Base-by-base conservation (phyloP, 2,888 invertebrate genomes). In the Tetropium fuscum region DNA sequence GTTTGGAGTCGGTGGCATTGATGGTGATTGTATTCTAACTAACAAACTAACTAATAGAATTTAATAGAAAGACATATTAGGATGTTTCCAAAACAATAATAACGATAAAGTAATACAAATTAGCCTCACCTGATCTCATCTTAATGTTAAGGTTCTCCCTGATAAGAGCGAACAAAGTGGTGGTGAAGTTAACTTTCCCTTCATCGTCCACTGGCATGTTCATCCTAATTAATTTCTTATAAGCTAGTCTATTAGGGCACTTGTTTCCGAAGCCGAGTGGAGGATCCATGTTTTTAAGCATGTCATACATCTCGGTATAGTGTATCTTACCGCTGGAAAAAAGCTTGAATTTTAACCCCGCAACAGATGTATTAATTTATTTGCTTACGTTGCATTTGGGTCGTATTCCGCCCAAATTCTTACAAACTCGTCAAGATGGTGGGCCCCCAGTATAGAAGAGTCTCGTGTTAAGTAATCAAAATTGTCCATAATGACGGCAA, bases 401-500 rank as follows among this genome's bases (percentile, higher is more conserved):
- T 99, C 99, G 84, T 98, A 98, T 84, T 99, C 99, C 59, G 98
- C 98, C 99, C 99, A 99, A 84, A 98, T 98, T 80, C 99, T 88
- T 76, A 97, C 97, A 85, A 97, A 99, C 86, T 99, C 99, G 84
- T 99, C 99, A 80, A 99, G 90, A 87, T 99, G 99, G 90, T 99
- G 99, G 74, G 99, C 99, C 64, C 99, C 99, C 82, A 99, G 88
- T 83, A 99, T 99, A 80, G 98, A 98, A 74, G 98, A 98, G 86
- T 99, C 99, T 83, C 99, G 88, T 64, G 99, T 99, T 80, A 99
- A 86, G 85, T 99, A 99, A 87, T 99, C 99, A 83, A 99, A 99
- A 86, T 99, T 99, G 87, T 99, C 99, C 99, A 99, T 99, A 84
- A 99, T 99, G 83, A 99, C 99, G 80, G 99, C 99, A 80, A 99